Percentiles rank a stretch among this genome's conserved stretches.
These are phyloP conservation scores for Xenopus laevis DNA, from an alignment of 2,113 vertebrate species.

Conservation along the genomic window DNA sequence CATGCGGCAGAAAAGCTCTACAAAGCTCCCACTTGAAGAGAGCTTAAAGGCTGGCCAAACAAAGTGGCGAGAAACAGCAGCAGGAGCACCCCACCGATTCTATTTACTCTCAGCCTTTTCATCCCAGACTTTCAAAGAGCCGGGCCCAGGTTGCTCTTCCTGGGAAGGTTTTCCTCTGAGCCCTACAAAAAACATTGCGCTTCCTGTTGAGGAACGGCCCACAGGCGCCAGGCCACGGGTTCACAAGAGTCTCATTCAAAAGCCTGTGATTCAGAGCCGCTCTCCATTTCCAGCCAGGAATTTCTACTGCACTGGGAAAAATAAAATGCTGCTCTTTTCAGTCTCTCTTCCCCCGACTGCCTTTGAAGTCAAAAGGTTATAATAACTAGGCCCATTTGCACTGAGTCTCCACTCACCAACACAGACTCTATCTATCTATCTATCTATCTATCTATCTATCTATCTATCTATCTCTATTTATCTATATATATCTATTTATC, in stretches of 20 bases:
- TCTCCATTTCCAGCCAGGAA: slow-evolving; percentile 71
- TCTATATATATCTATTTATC: no score
- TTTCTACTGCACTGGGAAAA: slow-evolving; percentile 69
- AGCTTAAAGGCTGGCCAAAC: slow-evolving; percentile 60
- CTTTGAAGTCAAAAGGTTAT: slow-evolving; percentile 84
- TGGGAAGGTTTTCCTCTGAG: slow-evolving; percentile 78
- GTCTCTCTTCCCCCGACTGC: slow-evolving; percentile 52
- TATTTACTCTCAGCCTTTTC: slow-evolving; percentile 74
- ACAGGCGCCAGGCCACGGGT: slow-evolving; percentile 67
- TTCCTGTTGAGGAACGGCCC: slow-evolving; percentile 78
- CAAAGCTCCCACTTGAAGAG: slow-evolving; percentile 60
- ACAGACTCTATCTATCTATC: slow-evolving; percentile 47
- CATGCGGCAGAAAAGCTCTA: slow-evolving; percentile 65
- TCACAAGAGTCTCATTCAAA: slow-evolving; percentile 72
- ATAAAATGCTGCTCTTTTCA: slow-evolving; percentile 78
- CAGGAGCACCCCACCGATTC: slow-evolving; percentile 68
- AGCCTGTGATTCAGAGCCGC: slow-evolving; percentile 72
- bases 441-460: no score
- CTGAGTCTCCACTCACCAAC: slow-evolving; percentile 55
- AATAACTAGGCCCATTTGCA: slow-evolving; percentile 66
- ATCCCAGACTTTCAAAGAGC: slow-evolving; percentile 75
- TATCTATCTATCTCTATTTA: no score
- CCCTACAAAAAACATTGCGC: slow-evolving; percentile 76
- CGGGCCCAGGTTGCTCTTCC: slow-evolving; percentile 71
- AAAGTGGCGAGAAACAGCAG: slow-evolving; percentile 49